These are phyloP conservation scores for Porites lobata DNA, from an alignment of 92 coral and sea anemone species.

Conservation along the genomic window DNA sequence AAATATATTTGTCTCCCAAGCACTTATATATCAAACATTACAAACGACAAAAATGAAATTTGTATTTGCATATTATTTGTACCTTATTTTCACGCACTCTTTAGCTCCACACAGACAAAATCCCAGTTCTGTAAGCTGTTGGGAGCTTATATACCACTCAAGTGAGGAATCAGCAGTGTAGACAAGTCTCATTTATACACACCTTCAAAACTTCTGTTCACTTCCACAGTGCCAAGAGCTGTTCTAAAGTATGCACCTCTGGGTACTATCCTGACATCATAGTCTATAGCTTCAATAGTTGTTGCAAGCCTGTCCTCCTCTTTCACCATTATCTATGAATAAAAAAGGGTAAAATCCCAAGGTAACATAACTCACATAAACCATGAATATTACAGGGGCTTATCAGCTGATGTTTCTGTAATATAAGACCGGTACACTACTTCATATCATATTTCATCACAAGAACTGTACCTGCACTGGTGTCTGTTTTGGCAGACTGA, in stretches of 20 bases:
- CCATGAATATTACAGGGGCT: no score
- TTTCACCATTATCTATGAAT: slow-evolving; percentile 85
- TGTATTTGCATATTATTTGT: no score
- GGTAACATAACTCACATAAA: no score
- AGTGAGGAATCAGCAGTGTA: neutral
- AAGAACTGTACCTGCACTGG: no score
- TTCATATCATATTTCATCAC: no score
- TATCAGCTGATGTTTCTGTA: no score
- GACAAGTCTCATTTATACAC: neutral
- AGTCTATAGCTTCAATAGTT: slow-evolving; percentile 94
- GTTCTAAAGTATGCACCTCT: slow-evolving; percentile 92
- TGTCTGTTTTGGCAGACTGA: no score
- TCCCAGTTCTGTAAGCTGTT: neutral
- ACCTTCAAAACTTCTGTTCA: slow-evolving; percentile 95
- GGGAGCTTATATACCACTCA: neutral
- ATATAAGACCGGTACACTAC: no score
- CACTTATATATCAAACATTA: no score
- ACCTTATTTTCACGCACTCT: neutral
- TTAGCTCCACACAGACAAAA: neutral
- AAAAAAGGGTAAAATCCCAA: no score
- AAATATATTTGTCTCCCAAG: no score
- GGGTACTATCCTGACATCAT: slow-evolving; percentile 94
- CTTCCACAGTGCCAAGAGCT: slow-evolving; percentile 86
- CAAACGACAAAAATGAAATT: no score
- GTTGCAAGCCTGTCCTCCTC: slow-evolving; percentile 99